Conservation (phyloP, 2,888 invertebrate genomes). For the Zonitis immaculata region DNA sequence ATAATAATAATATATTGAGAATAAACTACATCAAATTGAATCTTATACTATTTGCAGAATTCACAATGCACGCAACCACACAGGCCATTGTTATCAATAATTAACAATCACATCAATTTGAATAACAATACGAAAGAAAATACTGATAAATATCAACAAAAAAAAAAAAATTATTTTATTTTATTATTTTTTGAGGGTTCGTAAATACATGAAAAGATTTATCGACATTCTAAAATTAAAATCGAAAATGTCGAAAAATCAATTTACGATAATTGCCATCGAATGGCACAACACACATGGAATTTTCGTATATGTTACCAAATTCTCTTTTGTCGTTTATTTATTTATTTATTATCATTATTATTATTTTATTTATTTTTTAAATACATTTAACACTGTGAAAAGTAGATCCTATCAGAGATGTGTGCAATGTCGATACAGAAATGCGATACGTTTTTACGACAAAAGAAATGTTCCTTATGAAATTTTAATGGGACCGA, state of each 20-base stretch:
- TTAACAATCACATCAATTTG: not conserved
- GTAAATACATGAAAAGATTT: too few relatives aligned
- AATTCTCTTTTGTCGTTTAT: too few relatives aligned
- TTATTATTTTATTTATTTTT: not conserved
- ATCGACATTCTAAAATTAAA: constrained; percentile 33
- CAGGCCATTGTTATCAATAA: not conserved
- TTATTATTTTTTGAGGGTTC: too few relatives aligned
- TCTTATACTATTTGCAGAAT: too few relatives aligned
- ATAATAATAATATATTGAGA: too few relatives aligned
- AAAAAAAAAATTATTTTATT: too few relatives aligned
- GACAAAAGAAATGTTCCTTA: constrained; percentile 25
- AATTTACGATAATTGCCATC: constrained; percentile 44
- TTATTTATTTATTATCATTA: too few relatives aligned
- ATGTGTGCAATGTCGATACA: constrained; percentile 22
- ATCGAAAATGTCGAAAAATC: constrained; percentile 42
- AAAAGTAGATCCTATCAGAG: constrained; percentile 29
- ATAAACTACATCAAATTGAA: too few relatives aligned
- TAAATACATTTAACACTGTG: not conserved
- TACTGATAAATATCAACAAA: not conserved
- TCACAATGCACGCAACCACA: not conserved
- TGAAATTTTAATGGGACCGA: constrained; percentile 27
- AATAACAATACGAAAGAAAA: not conserved
- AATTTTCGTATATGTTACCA: too few relatives aligned
- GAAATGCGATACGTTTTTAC: constrained; percentile 27
- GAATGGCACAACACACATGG: constrained; percentile 29